These are phyloP conservation scores for Apus apus DNA, from an alignment of 2,113 vertebrate species.

Conservation along the genomic window DNA sequence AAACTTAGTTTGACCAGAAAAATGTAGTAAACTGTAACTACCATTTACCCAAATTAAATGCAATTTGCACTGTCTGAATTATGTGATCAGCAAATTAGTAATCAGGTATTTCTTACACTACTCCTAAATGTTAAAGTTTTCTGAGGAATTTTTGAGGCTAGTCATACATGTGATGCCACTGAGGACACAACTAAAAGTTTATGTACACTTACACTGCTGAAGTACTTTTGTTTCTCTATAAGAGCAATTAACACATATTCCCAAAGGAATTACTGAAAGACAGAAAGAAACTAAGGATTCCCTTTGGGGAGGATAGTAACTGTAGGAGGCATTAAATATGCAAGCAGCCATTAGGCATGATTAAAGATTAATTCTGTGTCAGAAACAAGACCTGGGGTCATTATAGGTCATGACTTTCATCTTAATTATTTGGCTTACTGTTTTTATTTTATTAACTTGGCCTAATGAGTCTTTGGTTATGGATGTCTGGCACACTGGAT, in stretches of 20 bases:
- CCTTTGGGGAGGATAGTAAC: conserved; percentile 63
- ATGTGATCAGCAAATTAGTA: conserved; percentile 60
- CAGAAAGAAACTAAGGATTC: conserved; percentile 58
- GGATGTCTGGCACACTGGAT: conserved; percentile 24
- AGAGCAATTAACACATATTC: conserved; percentile 68
- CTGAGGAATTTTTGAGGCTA: conserved; percentile 49
- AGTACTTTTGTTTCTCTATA: conserved; percentile 43
- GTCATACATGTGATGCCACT: conserved; percentile 48
- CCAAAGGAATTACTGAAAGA: conserved; percentile 28
- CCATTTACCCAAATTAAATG: conserved; percentile 54
- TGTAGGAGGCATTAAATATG: conserved; percentile 70
- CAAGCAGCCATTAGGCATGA: conserved; percentile 74
- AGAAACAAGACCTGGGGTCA: conserved; percentile 59
- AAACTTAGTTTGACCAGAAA: conserved; percentile 71
- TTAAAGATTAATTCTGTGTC: conserved; percentile 80
- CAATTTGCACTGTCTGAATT: conserved; percentile 34
- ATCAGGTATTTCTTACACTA: conserved; percentile 52
- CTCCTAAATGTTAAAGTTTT: conserved; percentile 38
- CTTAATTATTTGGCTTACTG: conserved; percentile 74
- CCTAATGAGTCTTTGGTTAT: conserved; percentile 71
- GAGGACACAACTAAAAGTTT: conserved; percentile 62
- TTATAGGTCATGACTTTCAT: conserved; percentile 72
- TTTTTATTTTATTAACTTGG: conserved; percentile 77
- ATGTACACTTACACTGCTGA: neutral
- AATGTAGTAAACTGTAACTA: conserved; percentile 60